Evolutionary conservation across 2,113 vertebrate genomes (phyloP), one percentile per base, ranked within the genome.

Genomic region (Daubentonia madagascariensis): DNA sequence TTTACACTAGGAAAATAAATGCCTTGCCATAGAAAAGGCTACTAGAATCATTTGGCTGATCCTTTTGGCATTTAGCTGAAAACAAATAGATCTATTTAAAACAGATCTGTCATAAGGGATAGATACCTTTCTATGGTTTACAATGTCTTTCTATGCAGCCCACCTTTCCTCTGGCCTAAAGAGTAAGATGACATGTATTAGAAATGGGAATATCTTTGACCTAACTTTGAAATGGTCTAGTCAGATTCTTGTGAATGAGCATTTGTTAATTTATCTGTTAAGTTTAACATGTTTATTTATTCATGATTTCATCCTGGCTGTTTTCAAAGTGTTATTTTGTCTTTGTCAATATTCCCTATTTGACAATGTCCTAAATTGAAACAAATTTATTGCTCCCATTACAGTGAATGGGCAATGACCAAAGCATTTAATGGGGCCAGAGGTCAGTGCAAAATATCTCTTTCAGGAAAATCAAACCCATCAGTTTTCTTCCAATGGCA

Each of bases 301-400:
- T 96, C 89, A 97, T 97, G 92, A 96, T 91, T 96, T 97, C 85
- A 88, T 95, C 90, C 91, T 79, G 25, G 84, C 54, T 97, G 75
- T 97, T 97, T 96, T 91, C 89, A 90, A 89, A 94, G 96, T 40
- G 80, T 96, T 96, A 91, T 97, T 98, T 97, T 96, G 92, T 95
- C 90, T 98, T 80, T 98, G 87, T 97, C 96, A 97, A 83, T 92
- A 97, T 96, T 93, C 52, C 52, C 30, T 91, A 48, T 67, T 95
- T 96, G 95, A 97, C 86, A 95, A 91, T 91, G 54, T 85, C 59
- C n/a, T 96, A 97, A 98, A 98, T 97, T 94, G 97, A 98, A 97
- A 89, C 78, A 95, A 97, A 98, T 97, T 97, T 95, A 96, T 96
- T 83, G 54, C 75, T 97, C 65, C 70, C 32, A 92, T 97, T 96